Base-by-base conservation (phyloP, 2,113 vertebrate genomes). In the Thunnus maccoyii region DNA sequence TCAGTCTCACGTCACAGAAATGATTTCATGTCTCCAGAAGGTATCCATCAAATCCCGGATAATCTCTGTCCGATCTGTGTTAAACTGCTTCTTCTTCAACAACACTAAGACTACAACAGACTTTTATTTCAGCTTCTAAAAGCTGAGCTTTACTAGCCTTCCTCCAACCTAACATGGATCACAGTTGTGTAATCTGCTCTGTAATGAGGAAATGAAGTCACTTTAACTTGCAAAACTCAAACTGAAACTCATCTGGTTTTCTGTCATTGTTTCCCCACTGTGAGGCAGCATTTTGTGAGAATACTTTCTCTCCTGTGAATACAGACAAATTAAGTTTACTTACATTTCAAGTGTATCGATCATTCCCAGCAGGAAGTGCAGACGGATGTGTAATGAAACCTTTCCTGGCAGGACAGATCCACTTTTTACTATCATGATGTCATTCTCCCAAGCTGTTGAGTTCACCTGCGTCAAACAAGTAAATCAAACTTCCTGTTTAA, bases 321-420 rank as follows among this genome's bases (percentile, higher is more conserved):
- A 5, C 7, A 13, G 14, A 25, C 48, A 64, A 70, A 17, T 30
- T 7, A 60, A 46, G 11, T 51, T 75, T 51, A 83, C 83, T 89
- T 54, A 75, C 72, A 5, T 1, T 50, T 8, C 1, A 3, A 68
- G 3, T 5, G 52, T 7, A 52, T 16, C 16, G 22, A n/a, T 57
- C 5, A 48, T 54, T 72, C 41, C 55, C 32, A 47, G 13, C 47
- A 80, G 80, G 68, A 73, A 78, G 48, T 63, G 30, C 13, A 58
- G 14, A 54, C 22, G 27, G 18, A 58, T 16, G 11, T 25, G 27
- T 2, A 8, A 22, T 64, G 17, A 50, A 48, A 2, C 7, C 15
- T 15, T 25, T 6, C 36, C 32, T 0, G 17, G 4, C 9, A 14
- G 2, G 17, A 25, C 66, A 55, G 46, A 72, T 80, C 76, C 67